Evolutionary conservation across 2,888 invertebrate species (phyloP), one percentile per base, ranked within the genome.

Genomic region (Diaperis boleti): DNA sequence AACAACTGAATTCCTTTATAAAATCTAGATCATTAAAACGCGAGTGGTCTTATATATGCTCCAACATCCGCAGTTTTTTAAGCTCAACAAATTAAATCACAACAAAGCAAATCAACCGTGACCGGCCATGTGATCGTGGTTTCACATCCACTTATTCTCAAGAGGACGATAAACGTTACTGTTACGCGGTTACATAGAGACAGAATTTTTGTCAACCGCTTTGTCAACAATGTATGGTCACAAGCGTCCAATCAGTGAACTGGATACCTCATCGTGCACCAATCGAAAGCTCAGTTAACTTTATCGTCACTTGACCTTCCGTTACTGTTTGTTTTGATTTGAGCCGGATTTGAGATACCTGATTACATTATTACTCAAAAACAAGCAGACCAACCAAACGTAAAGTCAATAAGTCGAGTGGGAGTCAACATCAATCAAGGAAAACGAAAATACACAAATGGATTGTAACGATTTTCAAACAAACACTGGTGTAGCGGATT

Each of bases 41-140:
- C 26, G n/a, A 26, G 26, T 26, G 26, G 26, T 26, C 6, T 26
- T 26, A 26, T 26, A 26, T 26, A 6, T 8, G 42, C 2, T 7
- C 20, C 10, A n/a, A n/a, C n/a, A 42, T 22, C 17, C 17, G 15
- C 5, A 14, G 41, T n/a, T 15, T 10, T 50, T 37, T 15, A 35
- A 17, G 10, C 35, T 49, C 49, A 49, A 37, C 22, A 39, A 22
- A 39, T 52, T 39, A 49, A 33, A 49, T 49, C 17, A 29, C 45
- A 13, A 45, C 45, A 20, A 29, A 29, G 3, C 29, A 45, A 45
- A 45, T 45, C 15, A 45, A 14, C n/a, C 49, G 49, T 22, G 14
- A n/a, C n/a, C n/a, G n/a, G n/a, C n/a, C n/a, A n/a, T n/a, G n/a
- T n/a, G n/a, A n/a, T n/a, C n/a, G n/a, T n/a, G n/a, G n/a, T n/a